Percentiles rank a stretch among this genome's conserved stretches.
phyloP scores from a whole-genome alignment of 2,113 vertebrate genomes.

The Bufo gargarizans region DNA sequence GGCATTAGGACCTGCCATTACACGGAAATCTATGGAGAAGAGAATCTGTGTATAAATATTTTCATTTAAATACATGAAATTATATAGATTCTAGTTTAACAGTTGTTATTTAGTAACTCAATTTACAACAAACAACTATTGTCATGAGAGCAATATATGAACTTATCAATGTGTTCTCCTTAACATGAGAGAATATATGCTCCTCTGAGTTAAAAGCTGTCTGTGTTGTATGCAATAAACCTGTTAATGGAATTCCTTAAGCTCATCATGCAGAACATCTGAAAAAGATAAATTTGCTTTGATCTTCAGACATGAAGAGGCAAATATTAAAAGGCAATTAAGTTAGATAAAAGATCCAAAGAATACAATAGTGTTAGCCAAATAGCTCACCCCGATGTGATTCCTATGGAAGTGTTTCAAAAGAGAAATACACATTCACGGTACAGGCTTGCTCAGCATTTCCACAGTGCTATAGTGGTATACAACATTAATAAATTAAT shows the following conservation, averaged over 20 bases:
- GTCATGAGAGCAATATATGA: background rate
- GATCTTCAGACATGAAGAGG: conserved; percentile 45
- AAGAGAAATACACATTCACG: background rate
- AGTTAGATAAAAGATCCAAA: conserved; percentile 14
- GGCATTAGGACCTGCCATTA: conserved; percentile 63
- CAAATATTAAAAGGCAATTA: conserved; percentile 45
- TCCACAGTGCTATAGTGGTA: background rate
- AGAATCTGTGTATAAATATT: background rate
- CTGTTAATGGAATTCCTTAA: conserved; percentile 39
- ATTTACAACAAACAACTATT: background rate
- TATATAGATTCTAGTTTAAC: background rate
- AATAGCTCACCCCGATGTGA: background rate
- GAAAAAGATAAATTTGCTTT: conserved; percentile 21
- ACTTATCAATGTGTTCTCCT: background rate
- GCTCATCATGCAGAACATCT: conserved; percentile 37
- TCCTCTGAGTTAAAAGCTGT: background rate
- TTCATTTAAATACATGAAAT: background rate
- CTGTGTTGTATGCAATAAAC: conserved; percentile 13
- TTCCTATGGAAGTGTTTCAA: conserved; percentile 14
- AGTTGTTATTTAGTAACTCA: background rate
- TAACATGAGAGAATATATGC: background rate
- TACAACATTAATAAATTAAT: no score
- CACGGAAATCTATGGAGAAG: conserved; percentile 63
- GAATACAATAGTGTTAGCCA: background rate
- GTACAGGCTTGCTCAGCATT: background rate